Conservation (phyloP, 2,888 invertebrate species). For the Eristalis tenax region DNA sequence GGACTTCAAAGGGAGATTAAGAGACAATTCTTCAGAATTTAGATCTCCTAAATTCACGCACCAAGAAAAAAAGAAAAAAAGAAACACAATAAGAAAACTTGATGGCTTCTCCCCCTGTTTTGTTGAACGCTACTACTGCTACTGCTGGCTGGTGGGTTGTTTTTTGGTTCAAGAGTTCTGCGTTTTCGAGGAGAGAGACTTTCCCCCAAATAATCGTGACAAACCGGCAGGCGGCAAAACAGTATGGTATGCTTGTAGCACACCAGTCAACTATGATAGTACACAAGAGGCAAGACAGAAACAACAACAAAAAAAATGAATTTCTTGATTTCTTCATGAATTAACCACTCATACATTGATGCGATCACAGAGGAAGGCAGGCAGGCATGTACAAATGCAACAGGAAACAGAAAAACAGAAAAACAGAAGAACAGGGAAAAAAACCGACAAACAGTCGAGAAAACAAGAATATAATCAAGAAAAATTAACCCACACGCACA, state of each 20-base stretch:
- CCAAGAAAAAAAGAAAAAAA: neutral
- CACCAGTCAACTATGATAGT: too few relatives aligned
- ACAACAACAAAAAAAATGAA: neutral
- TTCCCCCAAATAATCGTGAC: too few relatives aligned
- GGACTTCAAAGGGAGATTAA: neutral
- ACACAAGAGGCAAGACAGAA: too few relatives aligned
- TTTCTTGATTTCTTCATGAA: slow-evolving; percentile 27
- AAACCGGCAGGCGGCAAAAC: too few relatives aligned
- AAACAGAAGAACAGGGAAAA: neutral
- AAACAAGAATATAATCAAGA: neutral
- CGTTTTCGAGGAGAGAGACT: too few relatives aligned
- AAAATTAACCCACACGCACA: neutral
- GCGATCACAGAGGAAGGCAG: neutral
- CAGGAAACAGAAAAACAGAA: slow-evolving; percentile 34
- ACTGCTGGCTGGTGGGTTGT: neutral
- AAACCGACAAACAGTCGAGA: too few relatives aligned
- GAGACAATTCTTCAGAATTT: too few relatives aligned
- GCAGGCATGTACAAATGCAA: slow-evolving; percentile 30
- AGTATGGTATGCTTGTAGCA: too few relatives aligned
- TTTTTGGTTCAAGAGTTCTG: neutral
- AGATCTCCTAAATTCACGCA: neutral
- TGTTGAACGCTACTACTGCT: too few relatives aligned
- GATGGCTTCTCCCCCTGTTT: neutral
- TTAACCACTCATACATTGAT: neutral
- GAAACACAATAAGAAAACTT: neutral